Conservation (phyloP, 2,888 invertebrate genomes). For the Ichneumoninae sp. region DNA sequence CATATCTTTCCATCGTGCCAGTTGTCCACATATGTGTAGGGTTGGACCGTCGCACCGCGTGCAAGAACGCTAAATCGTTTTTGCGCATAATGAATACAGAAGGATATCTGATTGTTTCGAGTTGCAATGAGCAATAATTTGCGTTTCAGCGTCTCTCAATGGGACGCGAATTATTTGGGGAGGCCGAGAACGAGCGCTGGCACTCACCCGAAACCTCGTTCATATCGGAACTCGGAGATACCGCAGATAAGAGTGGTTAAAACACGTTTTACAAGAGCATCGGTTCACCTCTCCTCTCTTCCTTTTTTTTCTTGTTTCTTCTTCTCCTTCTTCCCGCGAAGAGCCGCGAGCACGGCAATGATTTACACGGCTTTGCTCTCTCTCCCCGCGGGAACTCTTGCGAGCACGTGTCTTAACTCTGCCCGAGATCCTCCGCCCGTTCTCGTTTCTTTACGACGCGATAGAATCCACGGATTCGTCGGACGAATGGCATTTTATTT, state of each 20-base stretch:
- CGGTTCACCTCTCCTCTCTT: slow-evolving; percentile 51
- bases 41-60: background rate
- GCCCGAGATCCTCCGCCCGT: slow-evolving; percentile 43
- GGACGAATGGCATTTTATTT: slow-evolving; percentile 43
- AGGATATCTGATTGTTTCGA: background rate
- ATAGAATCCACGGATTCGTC: slow-evolving; percentile 58
- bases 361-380: slow-evolving; percentile 62
- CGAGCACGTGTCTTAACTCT: slow-evolving; percentile 56
- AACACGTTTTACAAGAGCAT: slow-evolving; percentile 71
- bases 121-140: background rate
- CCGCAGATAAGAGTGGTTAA: slow-evolving; percentile 68
- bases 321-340: slow-evolving; percentile 36
- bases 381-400: slow-evolving; percentile 39
- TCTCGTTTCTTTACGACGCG: slow-evolving; percentile 54
- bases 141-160: slow-evolving; percentile 6
- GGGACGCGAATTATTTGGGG: slow-evolving; percentile 48
- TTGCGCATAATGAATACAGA: background rate
- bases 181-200: slow-evolving; percentile 44
- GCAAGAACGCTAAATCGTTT: background rate
- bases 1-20: too few species aligned
- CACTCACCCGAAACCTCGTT: slow-evolving; percentile 57
- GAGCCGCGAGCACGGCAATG: slow-evolving; percentile 61
- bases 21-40: too few species aligned
- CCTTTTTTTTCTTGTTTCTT: background rate
- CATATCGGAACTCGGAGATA: slow-evolving; percentile 63